Base-by-base conservation (phyloP, 2,797 vertebrate species). In the Acipenser ruthenus region DNA sequence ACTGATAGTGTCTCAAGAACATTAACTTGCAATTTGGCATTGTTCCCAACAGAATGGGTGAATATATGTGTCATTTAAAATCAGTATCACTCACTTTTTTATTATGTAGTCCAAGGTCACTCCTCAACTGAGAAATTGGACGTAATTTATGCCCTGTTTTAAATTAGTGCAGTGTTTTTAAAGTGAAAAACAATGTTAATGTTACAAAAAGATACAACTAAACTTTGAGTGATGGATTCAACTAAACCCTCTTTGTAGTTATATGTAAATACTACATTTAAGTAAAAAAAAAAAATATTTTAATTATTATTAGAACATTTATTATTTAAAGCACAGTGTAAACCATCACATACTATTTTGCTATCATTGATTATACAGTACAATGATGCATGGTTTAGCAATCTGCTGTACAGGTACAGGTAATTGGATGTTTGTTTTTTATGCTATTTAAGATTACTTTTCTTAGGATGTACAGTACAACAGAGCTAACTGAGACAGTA, bases 191-290 rank as follows among this genome's bases (percentile, higher is more conserved):
- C 37, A 37, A 37, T 37, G 37, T 37, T 37, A 37, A 37, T 5
- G 37, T 37, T 37, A 55, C 53, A 55, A 55, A 55, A n/a, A 10
- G n/a, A 48, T 48, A 62, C 7, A 62, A 18, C 10, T 9, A 62
- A 7, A 62, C 18, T 18, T 62, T 10, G 60, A 47, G 60, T 37
- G 60, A 62, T 62, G 8, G 12, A 47, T 37, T 10, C 53, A 55
- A 55, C 53, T 55, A 18, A 15, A 63, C 68, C 70, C 69, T 60
- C 63, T 49, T 66, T 68, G 68, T 65, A 61, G 56, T 49, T 51
- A 65, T 72, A 74, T 71, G 72, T 67, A 74, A 71, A 74, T 69
- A 61, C 51, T 58, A 64, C 65, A 66, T 71, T 68, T 67, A 65
- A 65, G 65, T 59, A 50, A 67, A 55, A 70, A 67, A 68, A 18